Evolutionary conservation across 37 sponge, comb jelly and placozoan genomes (phyloP).

Genomic region (Sycon ciliatum): DNA sequence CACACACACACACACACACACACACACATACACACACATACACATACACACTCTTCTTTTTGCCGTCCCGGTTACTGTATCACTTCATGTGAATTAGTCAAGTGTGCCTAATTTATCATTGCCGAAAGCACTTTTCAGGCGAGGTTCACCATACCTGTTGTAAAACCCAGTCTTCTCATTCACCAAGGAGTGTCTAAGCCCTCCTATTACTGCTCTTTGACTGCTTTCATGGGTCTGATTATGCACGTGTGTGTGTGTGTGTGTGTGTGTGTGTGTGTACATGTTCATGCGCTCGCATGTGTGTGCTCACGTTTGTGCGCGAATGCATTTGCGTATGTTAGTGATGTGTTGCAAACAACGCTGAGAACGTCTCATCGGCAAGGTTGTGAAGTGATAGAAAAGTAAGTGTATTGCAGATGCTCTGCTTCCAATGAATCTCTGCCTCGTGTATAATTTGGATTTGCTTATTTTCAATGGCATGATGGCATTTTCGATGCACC

Average conservation of each 20-base stretch:
- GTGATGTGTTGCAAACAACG: slow-evolving; percentile 47
- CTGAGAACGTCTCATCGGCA: slow-evolving; percentile 31
- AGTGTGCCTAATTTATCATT: neutral
- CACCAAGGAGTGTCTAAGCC: too few species aligned
- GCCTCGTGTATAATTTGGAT: neutral
- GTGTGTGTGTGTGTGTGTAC: slow-evolving; percentile 1
- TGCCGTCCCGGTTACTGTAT: neutral
- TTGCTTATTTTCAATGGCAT: neutral
- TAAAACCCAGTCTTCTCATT: too few species aligned
- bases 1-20: slow-evolving; percentile 13
- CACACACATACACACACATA: neutral
- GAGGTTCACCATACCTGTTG: too few species aligned
- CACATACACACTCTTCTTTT: neutral
- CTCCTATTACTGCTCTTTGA: too few species aligned
- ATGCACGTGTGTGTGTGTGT: slow-evolving; percentile 13
- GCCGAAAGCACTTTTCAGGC: too few species aligned
- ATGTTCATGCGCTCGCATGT: neutral
- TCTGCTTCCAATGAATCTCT: neutral
- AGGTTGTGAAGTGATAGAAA: slow-evolving; percentile 55
- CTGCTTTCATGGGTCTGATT: slow-evolving; percentile 55
- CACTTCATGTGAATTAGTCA: slow-evolving; percentile 2
- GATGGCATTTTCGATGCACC: too few species aligned
- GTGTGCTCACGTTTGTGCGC: neutral
- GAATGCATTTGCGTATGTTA: slow-evolving; percentile 18
- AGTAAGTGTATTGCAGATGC: slow-evolving; percentile 36